A percentile compares a stretch with the other conserved stretches of the same genome.
These are phyloP conservation scores for Phoxinus phoxinus DNA, from an alignment of 2,113 vertebrate species.

Conservation along the genomic window DNA sequence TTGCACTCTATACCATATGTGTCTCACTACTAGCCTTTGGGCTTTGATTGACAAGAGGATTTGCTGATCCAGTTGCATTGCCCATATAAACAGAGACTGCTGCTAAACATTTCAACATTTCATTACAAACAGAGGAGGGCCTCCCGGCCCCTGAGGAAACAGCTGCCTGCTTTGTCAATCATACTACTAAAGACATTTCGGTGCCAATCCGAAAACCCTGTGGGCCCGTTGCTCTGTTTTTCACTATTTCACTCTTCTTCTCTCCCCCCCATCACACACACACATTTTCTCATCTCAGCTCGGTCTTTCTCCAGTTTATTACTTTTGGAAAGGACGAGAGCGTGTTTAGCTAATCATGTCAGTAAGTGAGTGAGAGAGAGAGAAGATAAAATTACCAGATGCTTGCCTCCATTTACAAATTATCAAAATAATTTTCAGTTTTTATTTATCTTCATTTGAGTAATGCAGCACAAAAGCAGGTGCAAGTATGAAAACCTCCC, in stretches of 20 bases:
- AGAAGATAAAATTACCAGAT: conserved; percentile 22
- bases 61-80: conserved; percentile 54
- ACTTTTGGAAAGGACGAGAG: conserved; percentile 13
- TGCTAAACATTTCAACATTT: conserved; percentile 58
- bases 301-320: conserved; percentile 20
- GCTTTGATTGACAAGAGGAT: conserved; percentile 68
- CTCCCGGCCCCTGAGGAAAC: conserved; percentile 53
- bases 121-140: conserved; percentile 47
- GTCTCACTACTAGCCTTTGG: conserved; percentile 22
- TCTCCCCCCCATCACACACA: too few relatives aligned
- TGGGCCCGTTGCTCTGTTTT: conserved; percentile 21
- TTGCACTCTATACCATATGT: not conserved
- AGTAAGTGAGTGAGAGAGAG: not conserved
- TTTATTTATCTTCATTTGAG: conserved; percentile 30
- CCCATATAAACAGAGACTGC: conserved; percentile 61
- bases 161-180: conserved; percentile 61
- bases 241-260: not conserved
- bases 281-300: conserved; percentile 4
- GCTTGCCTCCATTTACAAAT: conserved; percentile 17
- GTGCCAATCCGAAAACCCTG: conserved; percentile 25
- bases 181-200: conserved; percentile 59
- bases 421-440: conserved; percentile 35
- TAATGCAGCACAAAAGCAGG: conserved; percentile 30
- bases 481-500: conserved; percentile 66
- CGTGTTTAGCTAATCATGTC: conserved; percentile 28